Evolutionary conservation across 1,140 invertebrate species (phyloP), one percentile per base, ranked within the genome.

Genomic region (Cydia splendana): DNA sequence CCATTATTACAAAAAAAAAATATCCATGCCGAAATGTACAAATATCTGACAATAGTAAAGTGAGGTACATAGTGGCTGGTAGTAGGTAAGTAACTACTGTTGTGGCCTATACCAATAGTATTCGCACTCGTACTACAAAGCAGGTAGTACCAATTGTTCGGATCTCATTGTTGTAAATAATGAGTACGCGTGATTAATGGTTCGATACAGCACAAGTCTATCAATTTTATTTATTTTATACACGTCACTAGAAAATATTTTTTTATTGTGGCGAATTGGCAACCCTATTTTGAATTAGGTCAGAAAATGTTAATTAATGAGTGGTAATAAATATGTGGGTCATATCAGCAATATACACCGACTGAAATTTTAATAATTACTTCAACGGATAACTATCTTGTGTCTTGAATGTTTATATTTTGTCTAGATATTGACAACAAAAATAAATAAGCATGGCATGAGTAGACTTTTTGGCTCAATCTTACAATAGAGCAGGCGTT

Each of bases 131-230:
- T 71, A 38, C 67, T 71, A 71, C 67, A 71, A 38, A 38, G n/a
- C 34, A 71, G 67, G 67, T 45, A 20, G 67, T 18, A 71, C 67
- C 67, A 30, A 71, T 71, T 42, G 67, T 71, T 71, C 24, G 24
- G 24, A 24, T 24, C 67, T 10, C 67, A 71, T 71, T 71, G 30
- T 71, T 1, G 67, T 42, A 45, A 42, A 71, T 71, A 71, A 71
- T 71, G 67, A 71, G 30, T 71, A 10, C n/a, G 6, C 15, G 67
- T 38, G 67, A 71, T 71, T 71, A 71, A 71, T 71, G 67, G n/a
- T 71, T 10, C 67, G 67, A 38, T 69, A 34, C 28, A 34, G 30
- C 67, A 71, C 67, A 71, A 71, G 13, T 6, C 67, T 71, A 42
- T 71, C 34, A 15, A 42, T 38, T 18, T 71, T 71, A 71, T 71